Evolutionary conservation across 2,113 vertebrate species (phyloP), one percentile per base, ranked within the genome.

Genomic region (Gopherus evgoodei): DNA sequence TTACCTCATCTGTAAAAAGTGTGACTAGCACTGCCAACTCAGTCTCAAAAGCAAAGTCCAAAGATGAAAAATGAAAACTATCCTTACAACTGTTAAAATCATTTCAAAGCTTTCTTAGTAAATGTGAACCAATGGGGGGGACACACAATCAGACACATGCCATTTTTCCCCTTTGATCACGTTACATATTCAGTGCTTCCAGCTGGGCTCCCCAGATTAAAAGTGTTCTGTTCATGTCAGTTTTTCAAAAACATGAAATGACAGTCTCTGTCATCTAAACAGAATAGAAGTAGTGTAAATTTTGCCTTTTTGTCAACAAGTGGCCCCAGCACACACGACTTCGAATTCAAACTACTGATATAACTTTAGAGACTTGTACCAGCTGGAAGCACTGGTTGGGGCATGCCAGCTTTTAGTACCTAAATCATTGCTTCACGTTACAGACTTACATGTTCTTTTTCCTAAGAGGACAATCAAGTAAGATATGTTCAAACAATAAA

Each of bases 281-380:
- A 72, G n/a, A n/a, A 72, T 72, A 38, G 19, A 38, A 69, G 65
- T 72, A 72, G n/a, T n/a, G n/a, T 38, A 72, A 10, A 38, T 72
- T 35, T 72, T 72, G 65, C 65, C 8, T 5, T 72, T 72, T 72
- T 78, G 42, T 44, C 12, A 47, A 14, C 17, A 44, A 38, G 89
- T 94, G 0, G 0, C 91, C 88, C 83, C 83, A 44, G 86, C 85
- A 97, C 93, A 94, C 91, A 86, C 65, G 87, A 91, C 88, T 92
- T 95, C 92, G 79, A 54, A 79, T 57, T 11, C 93, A 75, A 59
- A 93, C 81, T 94, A 91, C 81, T 94, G 94, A 85, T 81, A 95
- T 29, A 85, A 62, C 62, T 91, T 47, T 57, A 88, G 27, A 95
- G 84, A 50, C 62, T 93, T 8, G 4, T 83, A 95, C 35, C 59